Conservation (phyloP, 1,140 invertebrate species). For the Megalopta genalis region DNA sequence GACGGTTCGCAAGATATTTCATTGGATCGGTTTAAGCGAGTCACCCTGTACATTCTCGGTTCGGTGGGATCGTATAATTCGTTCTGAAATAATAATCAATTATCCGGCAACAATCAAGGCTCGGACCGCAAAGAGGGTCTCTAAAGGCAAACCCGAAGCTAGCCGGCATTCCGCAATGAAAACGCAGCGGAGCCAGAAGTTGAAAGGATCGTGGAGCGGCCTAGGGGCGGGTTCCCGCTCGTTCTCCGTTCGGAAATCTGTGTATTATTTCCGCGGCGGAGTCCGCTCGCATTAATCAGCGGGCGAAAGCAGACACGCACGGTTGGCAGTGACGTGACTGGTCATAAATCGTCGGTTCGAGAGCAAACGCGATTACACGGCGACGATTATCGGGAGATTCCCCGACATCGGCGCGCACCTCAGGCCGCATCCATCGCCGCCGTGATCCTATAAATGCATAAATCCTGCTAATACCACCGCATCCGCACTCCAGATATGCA, state of each 20-base stretch:
- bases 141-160: no score
- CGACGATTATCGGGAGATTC: conserved; percentile 62
- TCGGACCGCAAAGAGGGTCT: no score
- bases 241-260: conserved; percentile 21
- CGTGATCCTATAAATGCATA: conserved; percentile 52
- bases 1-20: no score
- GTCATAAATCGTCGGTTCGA: conserved; percentile 62
- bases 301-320: conserved; percentile 41
- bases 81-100: no score
- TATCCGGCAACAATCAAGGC: no score
- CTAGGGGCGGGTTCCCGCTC: neutral
- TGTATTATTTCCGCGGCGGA: conserved; percentile 53
- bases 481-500: conserved; percentile 16
- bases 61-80: no score
- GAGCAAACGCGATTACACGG: conserved; percentile 62
- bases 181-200: conserved; percentile 14
- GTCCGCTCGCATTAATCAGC: conserved; percentile 55
- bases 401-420: conserved; percentile 25
- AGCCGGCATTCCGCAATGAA: no score
- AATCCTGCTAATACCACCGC: conserved; percentile 37
- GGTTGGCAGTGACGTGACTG: conserved; percentile 56
- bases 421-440: conserved; percentile 19
- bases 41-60: no score
- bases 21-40: no score
- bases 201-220: no score